A percentile compares a stretch with the other conserved stretches of the same genome.
phyloP scores from a whole-genome alignment of 2,113 vertebrate species.

The Protobothrops flavoviridis region DNA sequence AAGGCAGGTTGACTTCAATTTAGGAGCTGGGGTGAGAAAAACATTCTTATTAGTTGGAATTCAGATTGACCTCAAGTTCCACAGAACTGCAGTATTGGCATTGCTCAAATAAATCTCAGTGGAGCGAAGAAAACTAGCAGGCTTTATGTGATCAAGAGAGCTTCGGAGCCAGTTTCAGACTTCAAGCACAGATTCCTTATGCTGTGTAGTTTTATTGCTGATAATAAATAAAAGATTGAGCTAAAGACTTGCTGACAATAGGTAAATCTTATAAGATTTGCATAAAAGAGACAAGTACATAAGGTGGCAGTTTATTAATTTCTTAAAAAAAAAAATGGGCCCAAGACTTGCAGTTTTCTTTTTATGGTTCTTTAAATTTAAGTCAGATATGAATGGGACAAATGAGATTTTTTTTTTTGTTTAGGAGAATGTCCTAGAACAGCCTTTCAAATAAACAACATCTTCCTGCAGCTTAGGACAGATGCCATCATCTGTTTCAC shows the following conservation, averaged over 20 bases:
- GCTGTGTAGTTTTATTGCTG: background rate
- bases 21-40: background rate
- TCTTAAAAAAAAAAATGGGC: background rate
- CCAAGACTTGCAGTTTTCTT: background rate
- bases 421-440: background rate
- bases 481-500: background rate
- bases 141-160: background rate
- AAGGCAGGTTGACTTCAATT: background rate
- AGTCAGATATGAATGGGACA: background rate
- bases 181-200: background rate
- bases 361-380: background rate
- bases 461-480: background rate
- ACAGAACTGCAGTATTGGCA: background rate
- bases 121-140: background rate
- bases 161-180: background rate
- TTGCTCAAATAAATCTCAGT: background rate
- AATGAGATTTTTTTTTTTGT: background rate
- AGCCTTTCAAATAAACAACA: background rate
- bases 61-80: background rate
- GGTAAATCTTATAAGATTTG: background rate
- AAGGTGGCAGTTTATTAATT: background rate
- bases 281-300: background rate
- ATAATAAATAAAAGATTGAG: background rate
- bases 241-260: background rate
- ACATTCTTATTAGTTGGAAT: background rate